Base-by-base conservation (phyloP, 1,140 invertebrate species). In the Bacillus rossius region DNA sequence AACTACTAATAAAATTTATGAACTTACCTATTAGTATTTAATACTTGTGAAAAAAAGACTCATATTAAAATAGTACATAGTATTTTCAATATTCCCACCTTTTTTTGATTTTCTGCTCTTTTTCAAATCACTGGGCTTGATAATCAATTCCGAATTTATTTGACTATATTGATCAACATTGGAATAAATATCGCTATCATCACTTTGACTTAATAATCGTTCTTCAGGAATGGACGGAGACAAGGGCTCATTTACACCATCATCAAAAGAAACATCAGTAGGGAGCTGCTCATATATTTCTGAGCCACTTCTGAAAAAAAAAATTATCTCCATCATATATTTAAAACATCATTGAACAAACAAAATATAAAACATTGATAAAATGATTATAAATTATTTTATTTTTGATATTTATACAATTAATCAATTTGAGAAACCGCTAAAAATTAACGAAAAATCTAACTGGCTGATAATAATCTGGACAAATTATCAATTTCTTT, bases 201-300 rank as follows among this genome's bases (percentile, higher is more conserved):
- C 84, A 69, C 82, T 85, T 3, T 80, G 80, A 67, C 75, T 77
- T 34, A 75, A 66, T 49, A 72, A 65, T 64, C 77, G 71, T 67
- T 77, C 69, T 64, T 73, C 65, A 34, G 70, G 69, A 55, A 69
- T 70, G 16, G 70, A 69, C 40, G 71, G 69, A 14, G 76, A 70
- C 69, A 81, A 57, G 65, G 77, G 62, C 71, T 80, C 68, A 73
- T 82, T 65, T 71, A 69, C 38, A 63, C 76, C 45, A 71, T 79
- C 57, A 69, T 77, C 56, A 69, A 79, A 41, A 34, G 69, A 71
- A 40, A 78, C 81, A 61, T 83, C 82, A 13, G 77, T 79, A 3
- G 84, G 85, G 60, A 88, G 78, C 65, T 88, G 83, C 73, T 92
- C 89, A 69, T 91, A 93, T 61, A 91, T 91, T 70, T 94, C 91